Evolutionary conservation across 2,888 invertebrate genomes (phyloP), one percentile per base, ranked within the genome.

Genomic region (Sarcophaga caerulescens): DNA sequence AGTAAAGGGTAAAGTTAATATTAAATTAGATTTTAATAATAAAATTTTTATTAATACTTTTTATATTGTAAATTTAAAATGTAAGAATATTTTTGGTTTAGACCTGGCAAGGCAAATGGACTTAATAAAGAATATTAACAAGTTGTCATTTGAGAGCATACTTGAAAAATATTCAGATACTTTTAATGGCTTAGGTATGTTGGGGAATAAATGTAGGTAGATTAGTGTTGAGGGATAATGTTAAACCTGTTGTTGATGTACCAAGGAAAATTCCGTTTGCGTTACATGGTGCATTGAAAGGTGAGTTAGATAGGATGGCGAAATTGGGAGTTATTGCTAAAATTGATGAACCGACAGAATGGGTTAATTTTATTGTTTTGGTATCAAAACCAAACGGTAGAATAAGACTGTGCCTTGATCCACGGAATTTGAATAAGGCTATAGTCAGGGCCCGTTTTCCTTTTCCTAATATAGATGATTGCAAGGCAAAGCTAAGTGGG

Each of bases 401-500:
- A 35, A 60, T 88, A 47, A 73, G 80, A 25, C n/a, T 85, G n/a
- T 88, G 86, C 76, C 69, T 88, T 63, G 88, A 88, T 68, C 86
- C 88, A 10, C 62, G 84, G 75, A 87, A 87, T 71, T 74, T 88
- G 25, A 88, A 86, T 82, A 83, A 81, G 45, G 82, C 81, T 8
- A 66, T 86, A 63, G 45, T 82, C 11, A 57, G 85, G 52, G 59
- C 84, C 6, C 84, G 85, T 78, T 87, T 57, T 63, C 59, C 78
- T 21, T 81, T 87, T 52, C 78, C 85, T 21, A 84, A 81, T 45
- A 66, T 87, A 69, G 84, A 84, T 25, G 81, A 84, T 25, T 81
- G 80, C 8, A 81, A 74, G 14, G 73, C 85, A 12, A 76, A 84
- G 77, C 65, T 85, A 62, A 71, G 21, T 62, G 82, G 73, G 2